Evolutionary conservation across 2,113 vertebrate genomes (phyloP), one percentile per base, ranked within the genome.

Genomic region (Vireo altiloquus): DNA sequence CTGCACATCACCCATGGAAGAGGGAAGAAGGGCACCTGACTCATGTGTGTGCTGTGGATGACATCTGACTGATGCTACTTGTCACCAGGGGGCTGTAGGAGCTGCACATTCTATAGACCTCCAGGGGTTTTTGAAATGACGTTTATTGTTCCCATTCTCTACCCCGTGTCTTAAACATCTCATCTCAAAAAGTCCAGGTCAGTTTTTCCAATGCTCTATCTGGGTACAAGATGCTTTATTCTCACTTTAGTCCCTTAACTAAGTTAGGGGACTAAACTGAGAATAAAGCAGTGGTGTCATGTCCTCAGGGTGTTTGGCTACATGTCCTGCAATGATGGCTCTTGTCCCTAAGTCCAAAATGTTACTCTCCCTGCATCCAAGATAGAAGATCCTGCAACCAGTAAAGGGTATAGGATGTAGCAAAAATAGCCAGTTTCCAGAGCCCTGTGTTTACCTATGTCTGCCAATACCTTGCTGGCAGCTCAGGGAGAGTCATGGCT

Each of bases 91-190:
- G 47, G 50, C 64, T 70, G 54, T 20, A 70, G 46, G 60, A 96
- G 25, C 68, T 2, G 11, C 46, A 35, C 1, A 2, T 54, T 65
- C 63, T 49, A 4, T 15, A 65, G 25, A 39, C 11, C 28, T 83
- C 56, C 15, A 21, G 25, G 6, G 3, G 2, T 61, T 82, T 69
- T 46, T 49, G 30, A 23, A 35, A 63, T 28, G 1, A n/a, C 0
- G 0, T 68, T 66, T 71, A 10, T 65, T 28, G 40, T 31, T 46
- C n/a, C 68, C 11, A 2, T 70, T 92, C 31, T 84, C 60, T 78
- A 30, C 35, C 0, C 0, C 0, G 7, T 23, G 21, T 23, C 52
- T 82, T 46, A 54, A 78, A 40, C 21, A 21, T 10, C 31, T 39
- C 37, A 5, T 21, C 52, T 91, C 44, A 82, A 6, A 18, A 81